Evolutionary conservation across 2,113 vertebrate genomes (phyloP), one percentile per base, ranked within the genome.

Genomic region (Psettodes erumei): DNA sequence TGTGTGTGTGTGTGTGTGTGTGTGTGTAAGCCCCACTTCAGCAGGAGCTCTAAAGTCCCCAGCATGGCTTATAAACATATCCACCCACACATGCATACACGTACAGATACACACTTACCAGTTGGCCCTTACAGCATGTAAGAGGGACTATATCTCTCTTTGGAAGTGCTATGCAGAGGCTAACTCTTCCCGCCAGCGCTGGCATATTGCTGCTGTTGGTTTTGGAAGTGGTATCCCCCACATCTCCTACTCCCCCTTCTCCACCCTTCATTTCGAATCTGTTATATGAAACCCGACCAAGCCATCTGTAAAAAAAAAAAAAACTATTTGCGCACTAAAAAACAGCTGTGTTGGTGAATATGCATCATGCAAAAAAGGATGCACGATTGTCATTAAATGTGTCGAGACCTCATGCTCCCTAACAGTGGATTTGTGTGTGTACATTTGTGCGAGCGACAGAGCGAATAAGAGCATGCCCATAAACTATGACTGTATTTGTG

Each of bases 141-240:
- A 80, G 80, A 84, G 79, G 72, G 79, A 79, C 86, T 89, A 84
- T 67, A 74, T 78, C 87, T 91, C 90, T 90, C 88, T 88, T 82
- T 88, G 91, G 90, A 91, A 89, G 86, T 91, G 77, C 81, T 80
- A 90, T 50, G 79, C 79, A 81, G 89, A 87, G 90, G 90, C 84
- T 84, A 90, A 85, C 90, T 80, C 85, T 75, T 69, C 84, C 89
- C 79, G 71, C 75, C 71, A 81, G 89, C 77, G 2, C 68, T 77
- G 63, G 69, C 63, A 77, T 87, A 77, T 81, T 88, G 77, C 87
- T 84, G 81, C 79, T 89, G 84, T 84, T 90, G 81, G 77, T 86
- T 87, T 89, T 88, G 53, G 68, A 89, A 85, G 75, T 76, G 71
- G 50, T 60, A 45, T 71, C 53, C 55, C 62, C 50, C 51, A 13